Percentiles rank a stretch among this genome's conserved stretches.
Evolutionary conservation across 2,888 invertebrate genomes (phyloP).

Genomic region (Nipponacmea schrenckii): DNA sequence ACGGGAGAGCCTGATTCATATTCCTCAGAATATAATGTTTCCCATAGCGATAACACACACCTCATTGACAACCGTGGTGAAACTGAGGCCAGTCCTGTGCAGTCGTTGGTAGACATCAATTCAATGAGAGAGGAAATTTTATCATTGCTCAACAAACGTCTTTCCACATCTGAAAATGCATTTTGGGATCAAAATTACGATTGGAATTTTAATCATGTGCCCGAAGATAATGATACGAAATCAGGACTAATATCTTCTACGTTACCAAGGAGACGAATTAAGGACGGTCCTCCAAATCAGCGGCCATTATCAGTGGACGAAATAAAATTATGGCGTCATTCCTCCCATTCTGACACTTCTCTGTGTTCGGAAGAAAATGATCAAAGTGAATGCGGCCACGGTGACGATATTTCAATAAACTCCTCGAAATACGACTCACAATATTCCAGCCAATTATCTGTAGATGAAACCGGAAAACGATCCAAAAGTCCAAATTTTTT

Average conservation of each 20-base stretch:
- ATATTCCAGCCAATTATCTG: slow-evolving; percentile 3
- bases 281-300: slow-evolving; percentile 12
- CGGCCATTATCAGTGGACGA: slow-evolving; percentile 41
- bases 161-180: slow-evolving; percentile 23
- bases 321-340: slow-evolving; percentile 23
- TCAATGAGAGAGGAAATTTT: slow-evolving; percentile 37
- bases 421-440: slow-evolving; percentile 1
- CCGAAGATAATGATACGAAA: slow-evolving; percentile 6
- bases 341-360: background rate
- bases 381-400: slow-evolving; percentile 2
- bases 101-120: slow-evolving; percentile 21
- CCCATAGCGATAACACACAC: background rate
- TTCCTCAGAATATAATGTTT: background rate
- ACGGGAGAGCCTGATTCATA: slow-evolving; percentile 17
- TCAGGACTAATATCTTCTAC: slow-evolving; percentile 18
- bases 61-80: slow-evolving; percentile 1
- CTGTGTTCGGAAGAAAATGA: slow-evolving; percentile 12
- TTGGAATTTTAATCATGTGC: slow-evolving; percentile 24
- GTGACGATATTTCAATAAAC: slow-evolving; percentile 11
- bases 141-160: slow-evolving; percentile 29
- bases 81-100: slow-evolving; percentile 6
- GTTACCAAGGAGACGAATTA: slow-evolving; percentile 18
- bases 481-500: slow-evolving; percentile 47
- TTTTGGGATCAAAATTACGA: slow-evolving; percentile 22
- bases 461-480: slow-evolving; percentile 14